A percentile compares a stretch with the other conserved stretches of the same genome.
Conservation (phyloP, 2,113 vertebrate species). For the Hyperoodon ampullatus region DNA sequence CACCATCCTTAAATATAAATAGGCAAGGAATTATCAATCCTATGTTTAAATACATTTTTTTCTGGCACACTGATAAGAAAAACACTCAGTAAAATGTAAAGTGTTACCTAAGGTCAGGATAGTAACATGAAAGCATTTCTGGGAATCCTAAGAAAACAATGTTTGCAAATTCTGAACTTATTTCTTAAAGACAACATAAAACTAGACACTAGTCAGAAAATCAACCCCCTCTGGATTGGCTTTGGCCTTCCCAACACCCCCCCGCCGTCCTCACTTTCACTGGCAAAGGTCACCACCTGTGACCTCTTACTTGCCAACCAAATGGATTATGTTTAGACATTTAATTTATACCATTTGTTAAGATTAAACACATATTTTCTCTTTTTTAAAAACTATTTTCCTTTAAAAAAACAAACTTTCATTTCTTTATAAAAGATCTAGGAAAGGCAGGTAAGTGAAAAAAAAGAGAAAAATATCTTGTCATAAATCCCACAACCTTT, state of each 20-base stretch:
- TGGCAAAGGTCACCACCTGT: neutral
- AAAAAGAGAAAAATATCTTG: conserved; percentile 3
- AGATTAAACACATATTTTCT: neutral
- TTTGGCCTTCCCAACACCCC: neutral
- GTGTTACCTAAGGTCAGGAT: neutral
- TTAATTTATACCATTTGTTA: conserved; percentile 39
- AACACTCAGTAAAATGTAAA: neutral
- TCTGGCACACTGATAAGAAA: neutral
- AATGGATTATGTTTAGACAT: conserved; percentile 21
- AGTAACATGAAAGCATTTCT: neutral
- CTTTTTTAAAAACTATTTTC: neutral
- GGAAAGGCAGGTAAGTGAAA: neutral
- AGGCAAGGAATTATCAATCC: neutral
- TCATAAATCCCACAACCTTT: neutral
- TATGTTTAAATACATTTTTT: neutral
- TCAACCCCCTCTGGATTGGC: neutral
- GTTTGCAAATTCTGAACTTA: neutral
- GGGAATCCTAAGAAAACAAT: neutral
- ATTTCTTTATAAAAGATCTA: conserved; percentile 24
- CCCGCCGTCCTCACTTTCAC: neutral
- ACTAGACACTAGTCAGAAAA: neutral
- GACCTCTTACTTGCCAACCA: neutral
- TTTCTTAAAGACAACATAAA: conserved; percentile 15
- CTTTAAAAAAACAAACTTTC: neutral
- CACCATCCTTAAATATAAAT: neutral